These are phyloP conservation scores for Ptychobarbus kaznakovi DNA, from an alignment of 2,797 vertebrate species.

Conservation along the genomic window DNA sequence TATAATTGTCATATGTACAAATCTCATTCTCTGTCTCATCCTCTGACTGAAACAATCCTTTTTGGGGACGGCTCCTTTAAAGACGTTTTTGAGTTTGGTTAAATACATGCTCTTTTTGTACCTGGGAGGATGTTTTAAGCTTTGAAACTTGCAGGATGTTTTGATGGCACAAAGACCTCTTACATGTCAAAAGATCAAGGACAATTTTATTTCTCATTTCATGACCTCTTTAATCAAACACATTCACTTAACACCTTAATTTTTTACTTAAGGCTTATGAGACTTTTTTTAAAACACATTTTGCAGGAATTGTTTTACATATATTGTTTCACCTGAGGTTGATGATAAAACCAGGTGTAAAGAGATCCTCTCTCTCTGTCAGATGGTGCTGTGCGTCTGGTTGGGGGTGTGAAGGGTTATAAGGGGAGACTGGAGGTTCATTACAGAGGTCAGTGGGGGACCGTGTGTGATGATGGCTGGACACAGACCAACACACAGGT, in stretches of 20 bases:
- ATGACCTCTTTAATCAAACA: background rate
- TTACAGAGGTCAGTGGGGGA: constrained; percentile 90
- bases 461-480: constrained; percentile 93
- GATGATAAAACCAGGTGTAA: background rate
- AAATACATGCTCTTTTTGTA: background rate
- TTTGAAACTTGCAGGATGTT: background rate
- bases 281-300: background rate
- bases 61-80: too few species aligned
- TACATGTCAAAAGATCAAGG: background rate
- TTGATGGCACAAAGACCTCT: background rate
- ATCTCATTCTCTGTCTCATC: too few species aligned
- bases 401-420: constrained; percentile 79
- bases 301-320: background rate
- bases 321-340: background rate
- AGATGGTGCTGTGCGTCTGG: constrained; percentile 88
- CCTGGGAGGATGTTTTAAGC: background rate
- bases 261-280: background rate
- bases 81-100: too few species aligned
- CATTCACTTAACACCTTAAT: too few species aligned
- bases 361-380: constrained; percentile 26
- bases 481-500: constrained; percentile 88
- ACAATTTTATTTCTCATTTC: background rate
- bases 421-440: constrained; percentile 91
- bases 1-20: too few species aligned
- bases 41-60: too few species aligned